Evolutionary conservation across 2,113 vertebrate genomes (phyloP).

Genomic region (Platanista minor): DNA sequence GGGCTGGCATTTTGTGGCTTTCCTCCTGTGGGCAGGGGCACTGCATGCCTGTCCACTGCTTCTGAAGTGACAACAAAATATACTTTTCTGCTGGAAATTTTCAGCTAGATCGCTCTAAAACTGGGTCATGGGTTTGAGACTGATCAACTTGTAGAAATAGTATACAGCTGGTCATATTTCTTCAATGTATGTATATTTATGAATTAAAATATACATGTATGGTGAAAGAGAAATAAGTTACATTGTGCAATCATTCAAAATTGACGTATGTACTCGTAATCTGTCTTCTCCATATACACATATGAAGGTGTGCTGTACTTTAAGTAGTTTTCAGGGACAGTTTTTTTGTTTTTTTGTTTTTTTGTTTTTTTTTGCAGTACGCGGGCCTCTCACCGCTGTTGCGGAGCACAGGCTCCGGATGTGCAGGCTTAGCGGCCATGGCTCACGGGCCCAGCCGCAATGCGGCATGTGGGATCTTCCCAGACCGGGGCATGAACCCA

Average conservation of each 20-base stretch:
- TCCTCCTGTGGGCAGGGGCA: neutral
- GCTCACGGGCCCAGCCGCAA: too few species aligned
- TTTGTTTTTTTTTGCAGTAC: too few species aligned
- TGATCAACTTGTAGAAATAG: neutral
- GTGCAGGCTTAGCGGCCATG: too few species aligned
- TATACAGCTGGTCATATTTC: neutral
- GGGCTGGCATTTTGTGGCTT: neutral
- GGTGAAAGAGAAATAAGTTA: neutral
- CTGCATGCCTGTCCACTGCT: neutral
- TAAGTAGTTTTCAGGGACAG: neutral
- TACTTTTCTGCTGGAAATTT: neutral
- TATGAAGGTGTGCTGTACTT: accelerated
- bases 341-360: too few species aligned
- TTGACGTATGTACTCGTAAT: neutral
- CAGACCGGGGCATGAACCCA: too few species aligned
- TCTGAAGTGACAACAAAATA: neutral
- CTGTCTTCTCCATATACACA: neutral
- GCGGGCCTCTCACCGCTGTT: too few species aligned
- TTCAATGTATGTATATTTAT: neutral
- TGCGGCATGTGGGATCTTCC: too few species aligned
- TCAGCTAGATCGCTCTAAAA: neutral
- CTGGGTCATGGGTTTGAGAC: neutral
- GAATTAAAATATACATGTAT: neutral
- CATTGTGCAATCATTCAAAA: neutral
- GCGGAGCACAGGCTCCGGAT: too few species aligned